Base-by-base conservation (phyloP, 2,113 vertebrate genomes). In the Mohoua ochrocephala region DNA sequence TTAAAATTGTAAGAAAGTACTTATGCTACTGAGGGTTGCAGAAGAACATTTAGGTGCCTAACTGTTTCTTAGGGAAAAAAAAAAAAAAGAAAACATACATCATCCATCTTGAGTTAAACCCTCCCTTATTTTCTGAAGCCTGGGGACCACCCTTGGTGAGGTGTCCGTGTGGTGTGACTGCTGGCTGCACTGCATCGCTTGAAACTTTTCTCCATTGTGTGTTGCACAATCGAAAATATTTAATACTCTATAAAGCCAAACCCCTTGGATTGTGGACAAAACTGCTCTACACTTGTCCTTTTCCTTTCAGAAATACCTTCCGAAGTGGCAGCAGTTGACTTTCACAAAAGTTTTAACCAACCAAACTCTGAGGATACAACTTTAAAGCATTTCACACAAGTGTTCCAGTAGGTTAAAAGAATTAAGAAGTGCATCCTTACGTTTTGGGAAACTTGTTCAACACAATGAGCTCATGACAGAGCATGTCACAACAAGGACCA, bases 31-130 rank as follows among this genome's bases (percentile, higher is more conserved):
- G 64, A 53, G 44, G 14, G 21, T 35, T 86, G 31, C n/a, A 45
- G 33, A 88, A 92, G 26, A 77, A 87, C 78, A 84, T 9, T 26
- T 35, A 41, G 37, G 24, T 30, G 8, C 26, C n/a, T 54, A 63
- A 41, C 2, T 0, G 4, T 52, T 47, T 60, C 19, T 30, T 11
- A 68, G 11, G 19, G 10, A 49, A 9, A 3, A 13, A 31, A 24
- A 45, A 24, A 26, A 12, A n/a, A 30, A 33, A 21, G 10, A 33
- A 56, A 74, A 11, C 6, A 6, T 24, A 20, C 14, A 53, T 28
- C 6, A 63, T 14, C 37, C 4, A 59, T 15, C 37, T 87, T 33
- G 14, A 14, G 10, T 71, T 85, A 49, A 22, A n/a, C 10, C 3
- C 2, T 17, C 8, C 13, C 21, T 68, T 42, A 47, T 49, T 75